A percentile compares a stretch with the other conserved stretches of the same genome.
Conservation (phyloP, 1,140 invertebrate species). For the Centruroides sculpturatus region DNA sequence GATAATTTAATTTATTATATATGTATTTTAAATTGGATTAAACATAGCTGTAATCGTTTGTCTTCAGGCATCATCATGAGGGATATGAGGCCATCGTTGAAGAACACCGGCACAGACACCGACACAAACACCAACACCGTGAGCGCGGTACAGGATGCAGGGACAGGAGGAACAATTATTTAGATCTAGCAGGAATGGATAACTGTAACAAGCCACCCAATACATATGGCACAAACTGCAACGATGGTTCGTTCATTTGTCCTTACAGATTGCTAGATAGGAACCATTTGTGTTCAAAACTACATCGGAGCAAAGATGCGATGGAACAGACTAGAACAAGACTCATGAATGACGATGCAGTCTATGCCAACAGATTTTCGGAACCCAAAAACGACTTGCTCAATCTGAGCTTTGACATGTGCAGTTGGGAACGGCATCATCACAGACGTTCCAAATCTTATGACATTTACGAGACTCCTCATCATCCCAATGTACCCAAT, state of each 20-base stretch:
- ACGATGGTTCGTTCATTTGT: constrained; percentile 19
- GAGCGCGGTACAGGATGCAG: constrained; percentile 24
- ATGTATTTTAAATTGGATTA: too few species aligned
- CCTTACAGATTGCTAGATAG: constrained; percentile 11
- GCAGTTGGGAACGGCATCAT: constrained; percentile 13
- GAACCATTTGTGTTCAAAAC: constrained; percentile 12
- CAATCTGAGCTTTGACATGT: constrained; percentile 13
- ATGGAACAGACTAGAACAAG: too few species aligned
- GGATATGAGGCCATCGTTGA: constrained; percentile 39
- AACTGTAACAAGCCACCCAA: constrained; percentile 16
- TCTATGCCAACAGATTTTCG: background rate
- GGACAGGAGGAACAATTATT: constrained; percentile 31
- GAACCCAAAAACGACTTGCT: constrained; percentile 9
- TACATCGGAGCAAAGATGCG: background rate
- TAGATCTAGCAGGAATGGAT: constrained; percentile 33
- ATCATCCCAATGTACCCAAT: constrained; percentile 9
- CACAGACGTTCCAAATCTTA: constrained; percentile 22
- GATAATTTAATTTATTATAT: too few species aligned
- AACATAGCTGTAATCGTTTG: background rate
- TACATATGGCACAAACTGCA: too few species aligned
- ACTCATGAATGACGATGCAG: too few species aligned
- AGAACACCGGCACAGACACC: constrained; percentile 28
- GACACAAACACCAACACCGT: constrained; percentile 7
- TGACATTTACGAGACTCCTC: constrained; percentile 22
- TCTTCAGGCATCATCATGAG: constrained; percentile 26